phyloP scores from a whole-genome alignment of 2,888 invertebrate species.

The Tromatobia lineatoria region DNA sequence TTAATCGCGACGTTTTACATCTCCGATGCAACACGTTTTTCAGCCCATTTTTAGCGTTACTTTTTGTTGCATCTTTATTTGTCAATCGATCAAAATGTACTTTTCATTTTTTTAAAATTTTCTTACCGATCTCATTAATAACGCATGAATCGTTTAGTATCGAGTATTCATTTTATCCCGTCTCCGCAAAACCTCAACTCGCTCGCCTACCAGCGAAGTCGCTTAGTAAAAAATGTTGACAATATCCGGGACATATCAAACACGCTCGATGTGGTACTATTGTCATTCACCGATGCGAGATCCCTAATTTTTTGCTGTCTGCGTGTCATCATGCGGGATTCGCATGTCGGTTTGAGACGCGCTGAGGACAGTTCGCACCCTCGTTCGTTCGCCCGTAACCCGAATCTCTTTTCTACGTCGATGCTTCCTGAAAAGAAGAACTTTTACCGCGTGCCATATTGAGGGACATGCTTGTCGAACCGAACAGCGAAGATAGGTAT shows the following conservation, averaged over 20 bases:
- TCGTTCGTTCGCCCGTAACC: slow-evolving; percentile 50
- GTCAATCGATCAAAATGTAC: slow-evolving; percentile 22
- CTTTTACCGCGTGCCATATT: slow-evolving; percentile 58
- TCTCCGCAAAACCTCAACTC: slow-evolving; percentile 5
- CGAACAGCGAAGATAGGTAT: slow-evolving; percentile 59
- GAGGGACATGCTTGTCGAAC: slow-evolving; percentile 69
- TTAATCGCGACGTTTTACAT: slow-evolving; percentile 16
- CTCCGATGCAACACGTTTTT: slow-evolving; percentile 24
- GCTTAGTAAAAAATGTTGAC: slow-evolving; percentile 36
- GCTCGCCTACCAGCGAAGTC: slow-evolving; percentile 11
- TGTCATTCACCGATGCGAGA: slow-evolving; percentile 67
- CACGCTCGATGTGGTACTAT: slow-evolving; percentile 66
- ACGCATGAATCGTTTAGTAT: slow-evolving; percentile 1
- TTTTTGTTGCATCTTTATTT: slow-evolving; percentile 27
- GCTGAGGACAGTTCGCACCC: slow-evolving; percentile 27
- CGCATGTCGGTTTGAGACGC: slow-evolving; percentile 10
- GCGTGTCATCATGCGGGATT: slow-evolving; percentile 52
- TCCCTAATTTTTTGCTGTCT: slow-evolving; percentile 56
- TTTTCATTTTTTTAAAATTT: too few relatives aligned
- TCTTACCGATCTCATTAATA: not conserved
- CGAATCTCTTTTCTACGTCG: slow-evolving; percentile 70
- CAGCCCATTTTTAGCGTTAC: not conserved
- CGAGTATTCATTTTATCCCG: slow-evolving; percentile 1
- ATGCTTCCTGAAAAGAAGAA: slow-evolving; percentile 61
- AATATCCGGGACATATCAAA: slow-evolving; percentile 56